Percentiles rank a stretch among this genome's conserved stretches.
Evolutionary conservation across 2,113 vertebrate species (phyloP).

Genomic region (Pipra filicauda): DNA sequence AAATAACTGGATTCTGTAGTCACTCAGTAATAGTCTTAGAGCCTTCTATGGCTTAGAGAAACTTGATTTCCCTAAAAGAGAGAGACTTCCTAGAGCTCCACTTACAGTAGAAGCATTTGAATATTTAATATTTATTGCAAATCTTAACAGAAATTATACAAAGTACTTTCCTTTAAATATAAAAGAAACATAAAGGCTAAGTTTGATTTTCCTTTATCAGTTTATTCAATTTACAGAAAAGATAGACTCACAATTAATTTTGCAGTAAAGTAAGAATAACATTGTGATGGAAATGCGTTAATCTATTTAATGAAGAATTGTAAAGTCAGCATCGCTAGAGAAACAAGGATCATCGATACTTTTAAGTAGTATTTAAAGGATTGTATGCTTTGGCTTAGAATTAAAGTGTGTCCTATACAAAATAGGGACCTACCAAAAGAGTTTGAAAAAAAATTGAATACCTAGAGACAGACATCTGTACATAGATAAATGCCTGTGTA

Average conservation of each 20-base stretch:
- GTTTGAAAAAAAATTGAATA: not conserved
- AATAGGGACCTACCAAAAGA: not conserved
- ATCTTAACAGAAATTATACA: not conserved
- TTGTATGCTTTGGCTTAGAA: not conserved
- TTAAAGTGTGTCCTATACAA: not conserved
- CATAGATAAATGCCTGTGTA: not conserved
- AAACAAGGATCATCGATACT: constrained; percentile 29
- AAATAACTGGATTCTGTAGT: constrained; percentile 33
- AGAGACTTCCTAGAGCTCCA: not conserved
- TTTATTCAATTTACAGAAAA: constrained; percentile 10
- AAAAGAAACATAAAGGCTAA: not conserved
- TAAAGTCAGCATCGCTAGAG: not conserved
- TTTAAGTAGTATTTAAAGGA: constrained; percentile 11
- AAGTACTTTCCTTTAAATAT: not conserved
- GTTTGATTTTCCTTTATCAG: not conserved
- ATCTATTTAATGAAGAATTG: constrained; percentile 30
- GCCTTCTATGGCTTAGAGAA: not conserved
- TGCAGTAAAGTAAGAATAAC: constrained; percentile 27
- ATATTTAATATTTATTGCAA: not conserved
- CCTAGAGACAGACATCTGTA: not conserved
- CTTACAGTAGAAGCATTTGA: not conserved
- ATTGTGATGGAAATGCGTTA: constrained; percentile 11
- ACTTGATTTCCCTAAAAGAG: not conserved
- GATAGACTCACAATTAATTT: not conserved
- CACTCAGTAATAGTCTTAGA: not conserved